phyloP scores from a whole-genome alignment of 2,888 invertebrate species.

The Amphipyra berbera region DNA sequence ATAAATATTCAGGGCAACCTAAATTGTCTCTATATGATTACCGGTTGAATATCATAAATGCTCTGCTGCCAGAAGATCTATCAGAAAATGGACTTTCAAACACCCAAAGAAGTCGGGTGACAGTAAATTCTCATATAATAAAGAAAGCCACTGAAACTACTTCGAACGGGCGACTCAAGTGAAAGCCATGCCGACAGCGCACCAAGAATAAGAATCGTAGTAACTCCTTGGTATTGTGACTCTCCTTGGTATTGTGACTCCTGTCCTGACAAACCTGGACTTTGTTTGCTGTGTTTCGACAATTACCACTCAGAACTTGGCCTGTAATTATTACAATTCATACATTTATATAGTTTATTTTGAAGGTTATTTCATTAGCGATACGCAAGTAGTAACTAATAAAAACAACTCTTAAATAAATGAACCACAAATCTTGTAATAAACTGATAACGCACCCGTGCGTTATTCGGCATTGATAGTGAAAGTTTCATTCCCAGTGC shows the following conservation, averaged over 20 bases:
- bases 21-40: conserved; percentile 26
- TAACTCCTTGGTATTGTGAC: no score
- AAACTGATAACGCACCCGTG: conserved; percentile 24
- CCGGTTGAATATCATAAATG: conserved; percentile 18
- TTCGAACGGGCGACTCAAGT: conserved; percentile 26
- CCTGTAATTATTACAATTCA: conserved; percentile 5
- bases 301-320: conserved; percentile 21
- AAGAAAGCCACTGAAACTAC: conserved; percentile 24
- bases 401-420: conserved; percentile 14
- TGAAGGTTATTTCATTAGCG: conserved; percentile 11
- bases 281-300: conserved; percentile 33
- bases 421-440: conserved; percentile 5
- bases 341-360: conserved; percentile 14
- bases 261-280: conserved; percentile 32
- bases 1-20: conserved; percentile 38
- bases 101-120: not conserved
- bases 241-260: conserved; percentile 30
- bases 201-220: conserved; percentile 34
- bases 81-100: conserved; percentile 10
- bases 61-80: conserved; percentile 14
- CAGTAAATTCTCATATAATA: conserved; percentile 3
- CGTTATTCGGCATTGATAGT: conserved; percentile 20
- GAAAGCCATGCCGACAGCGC: conserved; percentile 31
- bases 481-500: conserved; percentile 28
- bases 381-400: conserved; percentile 7